Conservation (phyloP, 1,140 invertebrate species). For the Cylas formicarius region DNA sequence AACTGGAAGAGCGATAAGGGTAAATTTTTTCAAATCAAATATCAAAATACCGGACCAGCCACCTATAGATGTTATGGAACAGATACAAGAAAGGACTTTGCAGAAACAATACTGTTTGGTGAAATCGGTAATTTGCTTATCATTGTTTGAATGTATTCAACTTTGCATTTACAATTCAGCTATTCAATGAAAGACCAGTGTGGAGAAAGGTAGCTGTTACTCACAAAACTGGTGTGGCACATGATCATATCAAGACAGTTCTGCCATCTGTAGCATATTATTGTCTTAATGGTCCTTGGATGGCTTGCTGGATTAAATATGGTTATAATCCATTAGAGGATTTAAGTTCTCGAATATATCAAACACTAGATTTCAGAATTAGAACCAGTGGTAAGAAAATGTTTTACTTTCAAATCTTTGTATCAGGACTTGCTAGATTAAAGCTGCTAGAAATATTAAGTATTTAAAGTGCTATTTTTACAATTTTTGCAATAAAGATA, state of each 20-base stretch:
- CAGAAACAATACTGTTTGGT: conserved; percentile 15
- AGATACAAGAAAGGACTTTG: conserved; percentile 16
- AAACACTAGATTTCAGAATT: conserved; percentile 79
- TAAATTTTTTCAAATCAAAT: conserved; percentile 23
- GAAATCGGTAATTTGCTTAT: conserved; percentile 11
- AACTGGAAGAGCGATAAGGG: conserved; percentile 14
- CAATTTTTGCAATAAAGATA: no score
- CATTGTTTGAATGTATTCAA: conserved; percentile 1
- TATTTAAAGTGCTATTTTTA: no score
- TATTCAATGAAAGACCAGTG: conserved; percentile 73
- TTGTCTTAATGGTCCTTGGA: conserved; percentile 81
- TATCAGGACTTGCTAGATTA: no score
- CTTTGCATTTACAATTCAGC: conserved; percentile 34
- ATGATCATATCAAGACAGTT: conserved; percentile 65
- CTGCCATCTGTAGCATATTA: conserved; percentile 78
- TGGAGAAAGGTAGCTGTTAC: conserved; percentile 75
- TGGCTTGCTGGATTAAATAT: conserved; percentile 73
- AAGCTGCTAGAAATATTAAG: no score
- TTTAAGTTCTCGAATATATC: conserved; percentile 69
- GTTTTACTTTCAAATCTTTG: no score
- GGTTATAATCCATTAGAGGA: conserved; percentile 83
- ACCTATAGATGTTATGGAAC: conserved; percentile 12
- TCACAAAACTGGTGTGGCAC: conserved; percentile 54
- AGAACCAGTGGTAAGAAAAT: conserved; percentile 55
- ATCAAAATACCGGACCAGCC: conserved; percentile 25